These are phyloP conservation scores for Schrankia costaestrigalis DNA, from an alignment of 2,888 invertebrate species.

Conservation along the genomic window DNA sequence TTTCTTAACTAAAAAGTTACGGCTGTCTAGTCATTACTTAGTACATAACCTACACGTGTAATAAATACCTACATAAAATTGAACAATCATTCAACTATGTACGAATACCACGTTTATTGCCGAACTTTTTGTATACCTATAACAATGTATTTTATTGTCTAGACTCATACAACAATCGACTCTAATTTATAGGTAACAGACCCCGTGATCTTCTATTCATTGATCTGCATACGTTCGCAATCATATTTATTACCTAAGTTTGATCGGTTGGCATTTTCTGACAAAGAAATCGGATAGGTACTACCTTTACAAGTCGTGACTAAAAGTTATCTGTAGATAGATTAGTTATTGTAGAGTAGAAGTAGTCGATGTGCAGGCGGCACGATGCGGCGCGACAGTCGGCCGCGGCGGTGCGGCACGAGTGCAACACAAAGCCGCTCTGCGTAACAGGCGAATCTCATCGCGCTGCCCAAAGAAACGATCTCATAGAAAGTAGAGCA, in stretches of 20 bases:
- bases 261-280: conserved; percentile 29
- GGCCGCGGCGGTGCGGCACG: conserved; percentile 12
- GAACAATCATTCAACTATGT: too few species aligned
- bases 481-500: conserved; percentile 80
- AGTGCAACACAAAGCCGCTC: conserved; percentile 27
- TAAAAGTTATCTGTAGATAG: conserved; percentile 45
- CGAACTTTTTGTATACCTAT: too few species aligned
- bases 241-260: conserved; percentile 11
- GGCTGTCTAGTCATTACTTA: conserved; percentile 7
- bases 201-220: too few species aligned
- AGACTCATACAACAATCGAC: too few species aligned
- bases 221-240: too few species aligned
- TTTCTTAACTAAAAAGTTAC: conserved; percentile 15
- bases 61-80: too few species aligned
- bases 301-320: conserved; percentile 48
- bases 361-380: conserved; percentile 28
- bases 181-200: too few species aligned
- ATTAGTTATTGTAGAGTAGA: conserved; percentile 49
- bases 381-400: conserved; percentile 11
- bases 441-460: conserved; percentile 44
- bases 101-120: too few species aligned
- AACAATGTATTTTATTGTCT: too few species aligned
- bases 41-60: too few species aligned
- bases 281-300: conserved; percentile 37
- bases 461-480: conserved; percentile 71